A percentile compares a stretch with the other conserved stretches of the same genome.
phyloP scores from a whole-genome alignment of 2,888 invertebrate species.

The Philaethria dido region DNA sequence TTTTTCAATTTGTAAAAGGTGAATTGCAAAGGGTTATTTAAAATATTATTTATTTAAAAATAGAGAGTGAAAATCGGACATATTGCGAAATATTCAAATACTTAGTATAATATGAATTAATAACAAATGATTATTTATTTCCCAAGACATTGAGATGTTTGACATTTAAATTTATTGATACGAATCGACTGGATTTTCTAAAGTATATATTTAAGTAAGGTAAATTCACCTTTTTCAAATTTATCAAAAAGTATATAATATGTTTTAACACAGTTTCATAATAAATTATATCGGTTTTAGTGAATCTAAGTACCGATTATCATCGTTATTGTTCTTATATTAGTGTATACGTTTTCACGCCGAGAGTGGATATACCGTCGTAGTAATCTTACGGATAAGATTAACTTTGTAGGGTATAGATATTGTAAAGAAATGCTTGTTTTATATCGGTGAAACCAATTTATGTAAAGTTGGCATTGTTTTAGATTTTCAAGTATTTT shows the following conservation, averaged over 20 bases:
- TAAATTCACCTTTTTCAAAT: conserved; percentile 12
- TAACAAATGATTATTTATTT: too few species aligned
- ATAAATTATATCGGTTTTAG: not conserved
- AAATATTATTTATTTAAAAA: not conserved
- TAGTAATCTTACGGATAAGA: conserved; percentile 75
- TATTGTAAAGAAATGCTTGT: conserved; percentile 1
- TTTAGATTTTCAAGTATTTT: conserved; percentile 4
- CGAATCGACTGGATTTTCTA: not conserved
- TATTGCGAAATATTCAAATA: not conserved
- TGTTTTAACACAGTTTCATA: not conserved
- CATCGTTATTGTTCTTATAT: conserved; percentile 14
- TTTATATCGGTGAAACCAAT: conserved; percentile 7
- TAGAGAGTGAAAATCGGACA: not conserved
- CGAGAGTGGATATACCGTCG: conserved; percentile 65
- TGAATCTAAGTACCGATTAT: not conserved
- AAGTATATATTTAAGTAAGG: not conserved
- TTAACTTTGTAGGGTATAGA: conserved; percentile 70
- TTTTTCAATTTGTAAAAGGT: conserved; percentile 16
- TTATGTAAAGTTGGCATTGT: not conserved
- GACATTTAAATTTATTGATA: not conserved
- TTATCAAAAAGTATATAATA: not conserved
- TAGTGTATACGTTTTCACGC: conserved; percentile 39
- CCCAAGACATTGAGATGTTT: too few species aligned
- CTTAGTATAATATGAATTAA: not conserved
- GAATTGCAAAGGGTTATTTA: not conserved